Conservation (phyloP, 2,797 vertebrate species). For the Tangara arthus region DNA sequence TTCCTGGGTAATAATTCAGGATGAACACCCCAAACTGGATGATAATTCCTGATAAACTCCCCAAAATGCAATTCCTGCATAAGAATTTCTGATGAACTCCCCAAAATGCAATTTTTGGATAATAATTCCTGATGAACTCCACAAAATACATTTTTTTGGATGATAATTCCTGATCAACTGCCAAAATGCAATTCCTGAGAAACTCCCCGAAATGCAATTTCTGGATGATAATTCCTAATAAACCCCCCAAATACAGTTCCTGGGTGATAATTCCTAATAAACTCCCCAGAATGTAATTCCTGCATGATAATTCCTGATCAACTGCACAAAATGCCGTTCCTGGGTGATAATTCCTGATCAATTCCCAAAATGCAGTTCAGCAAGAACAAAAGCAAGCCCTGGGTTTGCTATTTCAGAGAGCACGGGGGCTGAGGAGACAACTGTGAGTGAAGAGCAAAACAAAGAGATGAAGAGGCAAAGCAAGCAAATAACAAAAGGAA, state of each 20-base stretch:
- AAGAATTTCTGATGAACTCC: not conserved
- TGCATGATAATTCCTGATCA: fast-evolving
- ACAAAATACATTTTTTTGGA: not conserved
- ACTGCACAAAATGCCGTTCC: not conserved
- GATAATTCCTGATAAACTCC: too few relatives aligned
- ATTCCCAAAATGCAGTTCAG: not conserved
- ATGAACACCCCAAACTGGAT: too few relatives aligned
- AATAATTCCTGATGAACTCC: not conserved
- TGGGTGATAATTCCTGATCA: fast-evolving
- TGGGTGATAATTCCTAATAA: not conserved
- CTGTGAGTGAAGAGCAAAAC: slow-evolving; percentile 23
- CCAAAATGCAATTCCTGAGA: not conserved
- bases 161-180: not conserved
- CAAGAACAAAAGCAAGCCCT: slow-evolving; percentile 1
- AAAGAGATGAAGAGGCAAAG: slow-evolving; percentile 26
- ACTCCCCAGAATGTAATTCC: too few relatives aligned
- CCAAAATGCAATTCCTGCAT: too few relatives aligned
- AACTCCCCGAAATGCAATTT: not conserved
- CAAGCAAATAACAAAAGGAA: slow-evolving; percentile 27
- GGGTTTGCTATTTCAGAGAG: slow-evolving; percentile 24
- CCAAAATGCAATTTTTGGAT: too few relatives aligned
- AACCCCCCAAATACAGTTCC: not conserved
- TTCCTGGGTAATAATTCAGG: too few relatives aligned
- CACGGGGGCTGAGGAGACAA: slow-evolving; percentile 34
- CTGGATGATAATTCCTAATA: fast-evolving